Evolutionary conservation across 2,113 vertebrate species (phyloP).

Genomic region (Macaca nemestrina): DNA sequence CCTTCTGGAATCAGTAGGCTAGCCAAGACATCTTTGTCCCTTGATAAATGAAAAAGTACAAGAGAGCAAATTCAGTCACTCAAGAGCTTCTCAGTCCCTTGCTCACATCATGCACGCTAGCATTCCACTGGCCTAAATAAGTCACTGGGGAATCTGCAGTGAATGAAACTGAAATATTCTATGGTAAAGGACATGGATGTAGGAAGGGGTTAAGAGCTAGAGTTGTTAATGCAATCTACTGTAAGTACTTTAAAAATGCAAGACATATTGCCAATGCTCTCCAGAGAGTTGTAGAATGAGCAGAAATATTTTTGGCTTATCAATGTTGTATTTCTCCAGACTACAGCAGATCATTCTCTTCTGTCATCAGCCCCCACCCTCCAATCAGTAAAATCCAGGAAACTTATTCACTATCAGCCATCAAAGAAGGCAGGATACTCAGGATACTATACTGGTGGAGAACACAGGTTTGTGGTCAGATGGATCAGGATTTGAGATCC

Average conservation of each 20-base stretch:
- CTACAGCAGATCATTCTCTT: neutral
- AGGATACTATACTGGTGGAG: neutral
- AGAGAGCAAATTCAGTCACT: neutral
- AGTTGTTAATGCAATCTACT: neutral
- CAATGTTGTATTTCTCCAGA: neutral
- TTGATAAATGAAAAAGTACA: neutral
- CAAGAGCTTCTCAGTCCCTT: neutral
- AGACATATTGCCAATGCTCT: neutral
- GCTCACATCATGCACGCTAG: neutral
- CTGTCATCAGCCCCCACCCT: neutral
- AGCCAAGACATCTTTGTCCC: neutral
- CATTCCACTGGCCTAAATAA: neutral
- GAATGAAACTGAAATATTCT: neutral
- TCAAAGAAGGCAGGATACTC: neutral
- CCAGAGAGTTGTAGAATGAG: neutral
- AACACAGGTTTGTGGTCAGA: neutral
- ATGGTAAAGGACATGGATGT: neutral
- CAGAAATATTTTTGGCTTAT: neutral
- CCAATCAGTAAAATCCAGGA: neutral
- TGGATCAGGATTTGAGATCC: neutral
- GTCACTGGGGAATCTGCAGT: neutral
- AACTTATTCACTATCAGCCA: neutral
- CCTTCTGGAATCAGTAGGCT: neutral
- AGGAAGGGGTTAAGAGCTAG: neutral
- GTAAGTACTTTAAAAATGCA: neutral